phyloP scores from a whole-genome alignment of 2,797 vertebrate genomes.

The Pachyuromys duprasi region DNA sequence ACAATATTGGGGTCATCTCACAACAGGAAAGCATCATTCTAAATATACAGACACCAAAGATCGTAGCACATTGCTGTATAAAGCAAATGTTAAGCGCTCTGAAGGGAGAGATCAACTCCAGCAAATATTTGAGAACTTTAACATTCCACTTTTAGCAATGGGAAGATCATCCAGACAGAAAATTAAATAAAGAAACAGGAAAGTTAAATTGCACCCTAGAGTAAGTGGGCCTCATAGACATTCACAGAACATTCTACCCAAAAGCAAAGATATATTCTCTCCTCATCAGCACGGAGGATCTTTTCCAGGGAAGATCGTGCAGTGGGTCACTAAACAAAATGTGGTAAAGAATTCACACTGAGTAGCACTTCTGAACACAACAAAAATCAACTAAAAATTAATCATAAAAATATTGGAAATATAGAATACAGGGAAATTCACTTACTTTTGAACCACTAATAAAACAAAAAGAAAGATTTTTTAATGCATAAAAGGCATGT shows the following conservation, averaged over 20 bases:
- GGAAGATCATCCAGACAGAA: background rate
- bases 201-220: background rate
- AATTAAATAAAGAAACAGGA: background rate
- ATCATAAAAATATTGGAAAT: background rate
- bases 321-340: background rate
- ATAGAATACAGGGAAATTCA: background rate
- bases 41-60: background rate
- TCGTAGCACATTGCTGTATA: background rate
- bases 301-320: background rate
- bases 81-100: background rate
- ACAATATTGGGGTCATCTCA: background rate
- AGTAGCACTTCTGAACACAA: background rate
- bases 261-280: background rate
- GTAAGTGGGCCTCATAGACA: background rate
- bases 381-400: background rate
- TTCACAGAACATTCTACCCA: background rate
- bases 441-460: background rate
- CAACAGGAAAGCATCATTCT: background rate
- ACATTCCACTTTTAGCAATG: background rate
- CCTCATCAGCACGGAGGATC: background rate
- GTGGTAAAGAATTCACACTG: background rate
- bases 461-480: background rate
- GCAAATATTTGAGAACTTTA: background rate
- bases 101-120: background rate
- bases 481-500: background rate